Evolutionary conservation across 2,113 vertebrate species (phyloP).

Genomic region (Myxocyprinus asiaticus): DNA sequence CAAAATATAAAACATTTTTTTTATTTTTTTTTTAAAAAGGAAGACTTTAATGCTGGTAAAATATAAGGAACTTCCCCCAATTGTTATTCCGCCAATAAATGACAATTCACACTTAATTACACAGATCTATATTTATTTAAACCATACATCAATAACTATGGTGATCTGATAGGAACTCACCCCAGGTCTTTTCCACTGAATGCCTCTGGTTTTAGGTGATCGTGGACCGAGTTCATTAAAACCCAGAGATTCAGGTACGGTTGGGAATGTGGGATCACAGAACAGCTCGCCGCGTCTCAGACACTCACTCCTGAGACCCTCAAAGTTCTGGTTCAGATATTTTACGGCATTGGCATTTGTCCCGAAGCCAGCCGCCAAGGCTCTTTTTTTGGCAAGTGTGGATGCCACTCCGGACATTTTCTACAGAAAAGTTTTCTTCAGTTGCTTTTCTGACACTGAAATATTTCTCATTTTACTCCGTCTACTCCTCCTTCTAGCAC

Average conservation of each 20-base stretch:
- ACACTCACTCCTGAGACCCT: slow-evolving; percentile 70
- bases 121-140: no score
- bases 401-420: slow-evolving; percentile 58
- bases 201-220: slow-evolving; percentile 75
- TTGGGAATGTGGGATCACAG: slow-evolving; percentile 81
- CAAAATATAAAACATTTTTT: no score
- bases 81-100: no score
- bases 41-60: no score
- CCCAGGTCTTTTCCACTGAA: slow-evolving; percentile 81
- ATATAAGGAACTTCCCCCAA: no score
- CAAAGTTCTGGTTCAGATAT: slow-evolving; percentile 80
- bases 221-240: slow-evolving; percentile 76
- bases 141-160: no score
- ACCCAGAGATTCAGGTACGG: slow-evolving; percentile 74
- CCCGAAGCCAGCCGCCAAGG: rapidly evolving
- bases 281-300: slow-evolving; percentile 71
- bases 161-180: slow-evolving; percentile 58
- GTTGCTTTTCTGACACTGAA: no score
- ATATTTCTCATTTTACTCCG: no score
- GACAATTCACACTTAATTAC: no score
- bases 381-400: slow-evolving; percentile 48
- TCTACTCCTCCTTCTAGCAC: slow-evolving; percentile 17
- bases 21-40: no score
- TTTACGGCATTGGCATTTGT: slow-evolving; percentile 62
- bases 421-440: background rate